Conservation (phyloP, 2,797 vertebrate species). For the Varecia variegata region DNA sequence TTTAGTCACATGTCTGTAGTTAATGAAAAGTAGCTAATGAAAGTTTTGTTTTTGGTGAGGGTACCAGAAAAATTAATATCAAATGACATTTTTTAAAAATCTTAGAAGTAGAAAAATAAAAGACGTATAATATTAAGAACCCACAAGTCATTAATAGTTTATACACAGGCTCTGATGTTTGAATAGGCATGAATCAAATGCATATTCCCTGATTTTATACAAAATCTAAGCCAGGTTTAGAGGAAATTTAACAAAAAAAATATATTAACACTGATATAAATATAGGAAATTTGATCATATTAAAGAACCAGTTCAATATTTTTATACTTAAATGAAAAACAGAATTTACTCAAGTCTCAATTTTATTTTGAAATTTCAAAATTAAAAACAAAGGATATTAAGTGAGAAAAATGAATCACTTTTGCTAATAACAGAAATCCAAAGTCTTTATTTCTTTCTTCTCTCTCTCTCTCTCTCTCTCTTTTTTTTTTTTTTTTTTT, state of each 20-base stretch:
- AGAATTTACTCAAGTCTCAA: background rate
- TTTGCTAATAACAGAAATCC: constrained; percentile 13
- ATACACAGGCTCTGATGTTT: background rate
- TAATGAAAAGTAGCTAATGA: background rate
- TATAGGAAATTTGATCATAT: background rate
- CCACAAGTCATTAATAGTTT: background rate
- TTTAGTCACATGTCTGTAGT: background rate
- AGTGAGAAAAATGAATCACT: constrained; percentile 23
- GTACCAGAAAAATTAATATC: constrained; percentile 6
- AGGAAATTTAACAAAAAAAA: constrained; percentile 26
- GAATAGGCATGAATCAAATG: background rate
- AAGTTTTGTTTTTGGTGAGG: background rate
- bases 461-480: too few relatives aligned
- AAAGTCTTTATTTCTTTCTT: background rate
- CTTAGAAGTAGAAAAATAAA: background rate
- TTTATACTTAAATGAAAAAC: constrained; percentile 41
- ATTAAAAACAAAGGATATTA: background rate
- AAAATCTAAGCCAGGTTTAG: background rate
- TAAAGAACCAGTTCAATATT: background rate
- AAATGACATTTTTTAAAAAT: background rate
- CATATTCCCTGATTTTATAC: background rate
- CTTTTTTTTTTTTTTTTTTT: background rate
- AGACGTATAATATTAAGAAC: background rate
- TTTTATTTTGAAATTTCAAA: constrained; percentile 39
- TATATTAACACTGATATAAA: background rate